A percentile compares a stretch with the other conserved stretches of the same genome.
Conservation (phyloP, 2,797 vertebrate species). For the Chelidonichthys spinosus region DNA sequence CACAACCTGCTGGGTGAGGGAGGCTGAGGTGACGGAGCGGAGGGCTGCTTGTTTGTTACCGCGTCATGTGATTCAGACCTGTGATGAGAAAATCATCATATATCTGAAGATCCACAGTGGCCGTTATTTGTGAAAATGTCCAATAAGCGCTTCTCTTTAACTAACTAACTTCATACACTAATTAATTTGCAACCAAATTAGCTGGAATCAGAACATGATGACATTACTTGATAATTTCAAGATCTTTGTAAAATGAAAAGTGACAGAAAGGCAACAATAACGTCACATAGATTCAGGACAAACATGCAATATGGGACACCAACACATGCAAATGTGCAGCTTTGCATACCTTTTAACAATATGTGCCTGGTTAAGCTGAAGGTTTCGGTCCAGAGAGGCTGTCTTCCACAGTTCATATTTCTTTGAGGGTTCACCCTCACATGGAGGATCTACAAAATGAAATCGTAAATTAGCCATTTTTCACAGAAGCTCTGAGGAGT, state of each 20-base stretch:
- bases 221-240: not conserved
- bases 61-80: slow-evolving; percentile 90
- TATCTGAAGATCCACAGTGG: not conserved
- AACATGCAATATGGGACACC: not conserved
- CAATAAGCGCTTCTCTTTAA: not conserved
- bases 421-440: slow-evolving; percentile 79
- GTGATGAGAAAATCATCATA: slow-evolving; percentile 37
- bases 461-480: not conserved
- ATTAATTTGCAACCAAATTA: not conserved
- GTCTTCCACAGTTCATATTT: slow-evolving; percentile 84
- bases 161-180: not conserved
- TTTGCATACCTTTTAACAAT: slow-evolving; percentile 82
- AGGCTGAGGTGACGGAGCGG: slow-evolving; percentile 83
- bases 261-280: not conserved
- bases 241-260: not conserved
- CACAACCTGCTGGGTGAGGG: slow-evolving; percentile 92
- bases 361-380: slow-evolving; percentile 73
- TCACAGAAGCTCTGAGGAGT: not conserved
- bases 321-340: not conserved
- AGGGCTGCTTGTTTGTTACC: slow-evolving; percentile 79
- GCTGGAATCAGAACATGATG: not conserved
- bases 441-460: slow-evolving; percentile 76
- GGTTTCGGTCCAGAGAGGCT: slow-evolving; percentile 82
- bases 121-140: not conserved
- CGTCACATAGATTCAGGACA: not conserved